Conservation (phyloP, 2,797 vertebrate genomes). For the Fistularia commersonii region DNA sequence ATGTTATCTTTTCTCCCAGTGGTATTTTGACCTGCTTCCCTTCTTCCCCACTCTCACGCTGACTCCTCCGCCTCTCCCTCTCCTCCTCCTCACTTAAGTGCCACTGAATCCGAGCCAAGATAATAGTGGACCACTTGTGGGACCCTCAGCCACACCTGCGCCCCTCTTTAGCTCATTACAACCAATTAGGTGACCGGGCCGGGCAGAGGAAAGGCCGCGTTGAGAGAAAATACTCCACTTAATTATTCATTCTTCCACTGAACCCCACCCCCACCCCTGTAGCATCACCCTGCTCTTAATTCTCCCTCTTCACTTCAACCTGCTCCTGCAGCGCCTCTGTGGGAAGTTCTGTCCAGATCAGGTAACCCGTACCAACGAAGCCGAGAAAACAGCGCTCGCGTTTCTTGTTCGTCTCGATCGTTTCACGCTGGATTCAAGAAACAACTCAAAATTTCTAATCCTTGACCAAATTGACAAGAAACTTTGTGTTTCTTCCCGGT, state of each 20-base stretch:
- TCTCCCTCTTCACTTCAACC: neutral
- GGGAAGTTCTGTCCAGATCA: too few relatives aligned
- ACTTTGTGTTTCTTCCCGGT: too few relatives aligned
- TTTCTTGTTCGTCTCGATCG: too few relatives aligned
- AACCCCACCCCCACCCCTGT: conserved; percentile 9
- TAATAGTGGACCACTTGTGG: conserved; percentile 42
- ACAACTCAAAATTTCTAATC: too few relatives aligned
- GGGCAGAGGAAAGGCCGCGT: conserved; percentile 25
- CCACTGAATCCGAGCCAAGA: conserved; percentile 29
- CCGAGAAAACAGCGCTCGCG: too few relatives aligned
- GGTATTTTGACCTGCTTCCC: neutral
- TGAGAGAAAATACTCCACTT: conserved; percentile 48
- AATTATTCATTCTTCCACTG: conserved; percentile 58
- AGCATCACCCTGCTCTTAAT: conserved; percentile 15
- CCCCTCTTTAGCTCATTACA: conserved; percentile 60
- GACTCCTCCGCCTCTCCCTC: neutral
- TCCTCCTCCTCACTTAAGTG: conserved; percentile 14
- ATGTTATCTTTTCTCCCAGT: neutral
- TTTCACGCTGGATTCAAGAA: too few relatives aligned
- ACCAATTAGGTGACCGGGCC: conserved; percentile 58
- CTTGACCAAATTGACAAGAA: too few relatives aligned
- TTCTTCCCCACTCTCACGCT: neutral
- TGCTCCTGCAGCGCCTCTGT: too few relatives aligned
- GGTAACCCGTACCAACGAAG: too few relatives aligned
- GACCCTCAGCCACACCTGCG: conserved; percentile 33